Evolutionary conservation across 2,888 invertebrate genomes (phyloP).

Genomic region (Diplazon laetatorius): DNA sequence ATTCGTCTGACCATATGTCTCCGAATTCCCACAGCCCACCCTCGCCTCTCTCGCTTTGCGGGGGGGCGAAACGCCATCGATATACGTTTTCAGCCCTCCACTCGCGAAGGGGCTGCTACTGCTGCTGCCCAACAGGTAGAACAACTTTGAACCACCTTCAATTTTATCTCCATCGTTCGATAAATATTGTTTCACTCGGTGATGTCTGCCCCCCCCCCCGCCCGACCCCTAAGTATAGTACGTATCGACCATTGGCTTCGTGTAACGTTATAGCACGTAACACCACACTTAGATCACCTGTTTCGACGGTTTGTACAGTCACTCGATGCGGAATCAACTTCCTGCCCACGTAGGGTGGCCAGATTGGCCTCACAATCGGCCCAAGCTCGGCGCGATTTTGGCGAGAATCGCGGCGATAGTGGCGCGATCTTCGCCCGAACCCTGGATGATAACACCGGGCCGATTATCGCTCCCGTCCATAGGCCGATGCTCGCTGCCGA

Average conservation of each 20-base stretch:
- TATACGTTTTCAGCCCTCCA: conserved; percentile 46
- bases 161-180: conserved; percentile 32
- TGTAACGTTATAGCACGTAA: conserved; percentile 8
- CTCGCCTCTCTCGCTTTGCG: conserved; percentile 11
- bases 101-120: too few relatives aligned
- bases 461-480: too few relatives aligned
- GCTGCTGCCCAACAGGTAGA: conserved; percentile 77
- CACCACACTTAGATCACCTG: conserved; percentile 43
- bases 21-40: conserved; percentile 74
- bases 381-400: too few relatives aligned
- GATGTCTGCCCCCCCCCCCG: conserved; percentile 4
- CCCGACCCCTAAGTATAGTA: conserved; percentile 35
- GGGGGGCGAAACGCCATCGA: conserved; percentile 53
- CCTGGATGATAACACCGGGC: too few relatives aligned
- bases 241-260: conserved; percentile 54
- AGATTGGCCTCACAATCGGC: too few relatives aligned
- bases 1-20: conserved; percentile 75
- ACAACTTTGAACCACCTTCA: conserved; percentile 60
- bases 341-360: conserved; percentile 1
- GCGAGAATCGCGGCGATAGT: too few relatives aligned
- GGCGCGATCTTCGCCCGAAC: too few relatives aligned
- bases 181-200: conserved; percentile 44
- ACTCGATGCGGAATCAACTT: conserved; percentile 25
- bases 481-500: too few relatives aligned
- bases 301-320: conserved; percentile 11